These are phyloP conservation scores for Platycnemis pennipes DNA, from an alignment of 2,888 invertebrate species.

Conservation along the genomic window DNA sequence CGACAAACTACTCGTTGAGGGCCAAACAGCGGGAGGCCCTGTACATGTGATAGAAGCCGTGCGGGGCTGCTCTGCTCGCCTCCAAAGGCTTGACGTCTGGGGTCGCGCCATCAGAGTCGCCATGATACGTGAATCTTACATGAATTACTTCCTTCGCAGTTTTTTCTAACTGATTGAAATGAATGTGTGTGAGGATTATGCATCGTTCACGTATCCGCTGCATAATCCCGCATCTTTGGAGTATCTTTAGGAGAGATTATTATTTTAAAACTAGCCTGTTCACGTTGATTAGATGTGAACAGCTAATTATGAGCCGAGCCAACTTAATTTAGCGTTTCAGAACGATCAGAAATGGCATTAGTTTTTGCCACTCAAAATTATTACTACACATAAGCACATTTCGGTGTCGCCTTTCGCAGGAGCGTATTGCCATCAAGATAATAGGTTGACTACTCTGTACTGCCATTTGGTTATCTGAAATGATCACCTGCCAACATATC, in stretches of 20 bases:
- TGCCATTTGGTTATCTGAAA: neutral
- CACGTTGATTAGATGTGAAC: neutral
- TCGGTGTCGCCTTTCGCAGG: neutral
- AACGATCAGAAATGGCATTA: neutral
- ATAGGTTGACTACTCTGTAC: neutral
- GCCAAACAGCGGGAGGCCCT: constrained; percentile 77
- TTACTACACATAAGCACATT: neutral
- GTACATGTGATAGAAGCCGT: constrained; percentile 77
- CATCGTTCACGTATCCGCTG: neutral
- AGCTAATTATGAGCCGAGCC: constrained; percentile 10
- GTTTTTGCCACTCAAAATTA: neutral
- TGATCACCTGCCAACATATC: constrained; percentile 28
- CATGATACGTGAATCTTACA: neutral
- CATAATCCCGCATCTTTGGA: neutral
- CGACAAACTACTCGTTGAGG: constrained; percentile 77
- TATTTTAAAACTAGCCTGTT: neutral
- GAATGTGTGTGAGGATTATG: neutral
- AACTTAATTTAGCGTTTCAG: constrained; percentile 10
- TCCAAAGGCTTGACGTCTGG: constrained; percentile 69
- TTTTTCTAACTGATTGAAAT: neutral
- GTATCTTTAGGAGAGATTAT: neutral
- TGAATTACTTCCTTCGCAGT: neutral
- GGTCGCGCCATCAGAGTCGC: constrained; percentile 71
- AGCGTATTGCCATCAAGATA: neutral
- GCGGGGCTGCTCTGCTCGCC: constrained; percentile 69